Evolutionary conservation across 2,113 vertebrate species (phyloP), one percentile per base, ranked within the genome.

Genomic region (Tautogolabrus adspersus): DNA sequence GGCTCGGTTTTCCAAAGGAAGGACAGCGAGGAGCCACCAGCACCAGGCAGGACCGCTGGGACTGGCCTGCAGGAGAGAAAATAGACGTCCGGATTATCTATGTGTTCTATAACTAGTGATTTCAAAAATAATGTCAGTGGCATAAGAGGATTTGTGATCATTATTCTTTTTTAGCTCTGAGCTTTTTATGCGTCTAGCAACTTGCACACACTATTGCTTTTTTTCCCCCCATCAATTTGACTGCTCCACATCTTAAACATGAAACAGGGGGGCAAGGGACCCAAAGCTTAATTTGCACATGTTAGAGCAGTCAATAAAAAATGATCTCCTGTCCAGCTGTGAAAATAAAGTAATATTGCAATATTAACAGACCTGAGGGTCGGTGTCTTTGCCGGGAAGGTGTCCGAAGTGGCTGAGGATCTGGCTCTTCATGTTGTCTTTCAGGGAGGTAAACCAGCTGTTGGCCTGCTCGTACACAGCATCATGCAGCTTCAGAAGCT

Each of bases 21-120:
- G 86, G 56, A 98, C 96, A 0, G 95, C 97, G 63, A 98, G 93
- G 49, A 97, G 93, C 96, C 96, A 98, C 96, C 97, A 98, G 92
- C 95, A 96, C 97, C 98, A 98, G 2, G 96, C 94, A 5, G 98
- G 97, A 40, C 96, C 97, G 46, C 93, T 95, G 23, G 95, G 93
- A 84, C 94, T 96, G 49, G 89, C 95, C 97, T 98, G 84, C 0
- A 30, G 23, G 16, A 8, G 16, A 61, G 38, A 30, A 46, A 9
- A 56, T 3, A 16, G 1, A 34, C 15, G 15, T 34, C 30, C 30
- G 2, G 11, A 42, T 42, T 11, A 42, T 42, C 40, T 2, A 2
- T 11, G 11, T 42, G 40, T 42, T 16, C 12, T 5, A 15, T 16
- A 46, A 11, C 11, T 11, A 46, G 44, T 3, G 44, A 13, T 13